Conservation (phyloP, 53 echinoderm and acorn worm species). For the Zoroaster sp. region DNA sequence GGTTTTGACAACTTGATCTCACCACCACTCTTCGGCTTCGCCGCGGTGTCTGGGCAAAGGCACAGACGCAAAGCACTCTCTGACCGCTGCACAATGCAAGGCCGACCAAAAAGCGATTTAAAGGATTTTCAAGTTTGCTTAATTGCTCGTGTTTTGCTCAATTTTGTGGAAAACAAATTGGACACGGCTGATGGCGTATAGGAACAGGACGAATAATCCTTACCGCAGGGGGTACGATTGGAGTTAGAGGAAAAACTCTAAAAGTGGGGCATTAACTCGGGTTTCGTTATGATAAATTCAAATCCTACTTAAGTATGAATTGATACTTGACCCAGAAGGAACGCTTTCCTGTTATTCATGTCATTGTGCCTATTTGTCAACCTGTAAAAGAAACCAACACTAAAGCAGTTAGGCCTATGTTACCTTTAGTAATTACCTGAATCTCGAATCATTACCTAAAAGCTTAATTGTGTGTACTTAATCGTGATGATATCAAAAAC, state of each 20-base stretch:
- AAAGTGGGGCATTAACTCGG: neutral
- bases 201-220: neutral
- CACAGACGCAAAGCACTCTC: neutral
- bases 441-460: too few relatives aligned
- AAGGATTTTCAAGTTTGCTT: neutral
- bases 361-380: neutral
- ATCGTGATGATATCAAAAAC: too few relatives aligned
- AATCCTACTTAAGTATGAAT: neutral
- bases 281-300: neutral
- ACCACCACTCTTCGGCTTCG: neutral
- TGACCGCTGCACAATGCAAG: neutral
- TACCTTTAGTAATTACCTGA: too few relatives aligned
- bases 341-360: neutral
- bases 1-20: constrained; percentile 46
- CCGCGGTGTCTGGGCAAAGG: constrained; percentile 26
- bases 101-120: constrained; percentile 3
- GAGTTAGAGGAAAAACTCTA: neutral
- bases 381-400: neutral
- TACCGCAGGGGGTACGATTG: neutral
- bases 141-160: constrained; percentile 14
- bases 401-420: too few relatives aligned
- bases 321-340: neutral
- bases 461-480: too few relatives aligned
- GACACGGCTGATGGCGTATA: neutral
- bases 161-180: neutral